phyloP scores from a whole-genome alignment of 2,113 vertebrate species.

The Picathartes gymnocephalus region DNA sequence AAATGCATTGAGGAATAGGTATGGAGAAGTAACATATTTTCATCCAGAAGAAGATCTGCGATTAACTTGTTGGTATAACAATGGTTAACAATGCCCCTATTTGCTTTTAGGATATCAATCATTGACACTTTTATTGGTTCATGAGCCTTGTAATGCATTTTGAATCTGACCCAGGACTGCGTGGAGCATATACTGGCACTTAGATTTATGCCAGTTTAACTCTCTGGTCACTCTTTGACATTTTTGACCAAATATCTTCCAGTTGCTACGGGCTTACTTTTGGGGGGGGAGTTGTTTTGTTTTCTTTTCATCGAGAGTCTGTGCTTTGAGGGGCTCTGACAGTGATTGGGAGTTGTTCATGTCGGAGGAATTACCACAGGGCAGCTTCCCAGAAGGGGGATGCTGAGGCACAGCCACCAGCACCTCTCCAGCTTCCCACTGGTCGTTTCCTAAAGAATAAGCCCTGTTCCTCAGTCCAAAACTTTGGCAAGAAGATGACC shows the following conservation, averaged over 20 bases:
- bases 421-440: background rate
- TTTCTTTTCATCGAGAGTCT: background rate
- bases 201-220: background rate
- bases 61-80: background rate
- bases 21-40: background rate
- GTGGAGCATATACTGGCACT: background rate
- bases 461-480: background rate
- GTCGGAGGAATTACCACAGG: background rate
- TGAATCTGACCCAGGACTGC: background rate
- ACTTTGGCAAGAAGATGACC: background rate
- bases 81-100: background rate
- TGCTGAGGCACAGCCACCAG: background rate
- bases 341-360: background rate
- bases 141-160: constrained; percentile 3
- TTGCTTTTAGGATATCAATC: background rate
- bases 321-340: background rate
- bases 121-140: constrained; percentile 10
- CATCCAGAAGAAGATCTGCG: background rate
- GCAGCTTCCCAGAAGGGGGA: background rate
- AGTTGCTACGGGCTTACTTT: background rate
- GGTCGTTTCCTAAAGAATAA: background rate
- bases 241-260: background rate
- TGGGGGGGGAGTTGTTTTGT: background rate
- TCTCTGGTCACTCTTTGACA: background rate
- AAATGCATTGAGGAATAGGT: background rate